Percentiles rank a stretch among this genome's conserved stretches.
phyloP scores from a whole-genome alignment of 1,140 invertebrate genomes.

The Drosophila sp. region DNA sequence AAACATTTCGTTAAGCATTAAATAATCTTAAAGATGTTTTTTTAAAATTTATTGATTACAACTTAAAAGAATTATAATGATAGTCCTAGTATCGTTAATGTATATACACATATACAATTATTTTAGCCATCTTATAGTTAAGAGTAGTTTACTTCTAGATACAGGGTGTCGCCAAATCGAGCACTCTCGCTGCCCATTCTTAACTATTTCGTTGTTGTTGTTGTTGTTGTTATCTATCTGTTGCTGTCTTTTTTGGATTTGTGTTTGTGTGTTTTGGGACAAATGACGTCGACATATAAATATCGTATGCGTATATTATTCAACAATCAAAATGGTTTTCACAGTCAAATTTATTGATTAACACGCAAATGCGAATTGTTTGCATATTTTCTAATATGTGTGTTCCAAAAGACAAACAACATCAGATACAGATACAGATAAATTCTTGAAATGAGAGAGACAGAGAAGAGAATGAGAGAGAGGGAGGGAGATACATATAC shows the following conservation, averaged over 20 bases:
- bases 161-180: conserved; percentile 39
- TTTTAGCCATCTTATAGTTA: too few species aligned
- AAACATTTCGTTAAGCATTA: conserved; percentile 43
- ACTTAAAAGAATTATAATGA: too few species aligned
- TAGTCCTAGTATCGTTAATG: too few species aligned
- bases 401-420: conserved; percentile 55
- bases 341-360: conserved; percentile 81
- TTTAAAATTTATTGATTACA: neutral
- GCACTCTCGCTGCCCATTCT: conserved; percentile 2
- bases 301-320: conserved; percentile 54
- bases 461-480: conserved; percentile 8
- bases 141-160: neutral
- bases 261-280: conserved; percentile 3
- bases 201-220: conserved; percentile 13
- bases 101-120: too few species aligned
- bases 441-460: too few species aligned
- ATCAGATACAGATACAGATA: conserved; percentile 39
- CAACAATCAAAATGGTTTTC: conserved; percentile 79
- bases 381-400: conserved; percentile 77
- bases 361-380: conserved; percentile 80
- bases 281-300: conserved; percentile 53
- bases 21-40: conserved; percentile 26
- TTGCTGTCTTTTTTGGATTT: too few species aligned
- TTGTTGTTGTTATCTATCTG: conserved; percentile 1
- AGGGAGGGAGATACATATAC: conserved; percentile 5